These are phyloP conservation scores for Drosophila helvetica DNA, from an alignment of 2,888 invertebrate genomes.

Conservation along the genomic window DNA sequence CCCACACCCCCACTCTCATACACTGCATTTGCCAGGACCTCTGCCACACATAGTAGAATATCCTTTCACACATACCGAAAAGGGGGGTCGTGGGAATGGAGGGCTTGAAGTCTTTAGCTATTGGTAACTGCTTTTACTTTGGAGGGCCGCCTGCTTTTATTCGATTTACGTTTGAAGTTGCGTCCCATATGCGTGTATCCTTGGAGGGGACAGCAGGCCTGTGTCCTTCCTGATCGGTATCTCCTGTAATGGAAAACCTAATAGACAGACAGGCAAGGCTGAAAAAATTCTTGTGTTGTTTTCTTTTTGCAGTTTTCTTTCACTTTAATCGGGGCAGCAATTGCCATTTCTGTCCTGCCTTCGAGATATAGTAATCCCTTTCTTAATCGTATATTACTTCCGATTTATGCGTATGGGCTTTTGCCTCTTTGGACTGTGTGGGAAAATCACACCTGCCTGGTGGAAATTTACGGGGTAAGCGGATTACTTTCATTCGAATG, in stretches of 20 bases:
- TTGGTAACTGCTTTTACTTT: slow-evolving; percentile 74
- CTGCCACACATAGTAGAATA: neutral
- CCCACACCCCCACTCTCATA: slow-evolving; percentile 26
- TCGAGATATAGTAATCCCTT: slow-evolving; percentile 13
- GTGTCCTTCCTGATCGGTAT: slow-evolving; percentile 63
- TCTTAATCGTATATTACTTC: slow-evolving; percentile 27
- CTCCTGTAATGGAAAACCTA: slow-evolving; percentile 72
- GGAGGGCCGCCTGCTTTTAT: slow-evolving; percentile 61
- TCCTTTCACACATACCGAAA: slow-evolving; percentile 8
- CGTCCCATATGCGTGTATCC: slow-evolving; percentile 27
- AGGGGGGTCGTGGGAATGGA: slow-evolving; percentile 21
- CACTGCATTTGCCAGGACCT: slow-evolving; percentile 31
- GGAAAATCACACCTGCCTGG: slow-evolving; percentile 36
- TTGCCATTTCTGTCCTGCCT: slow-evolving; percentile 13
- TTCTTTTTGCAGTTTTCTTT: neutral
- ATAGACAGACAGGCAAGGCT: slow-evolving; percentile 56
- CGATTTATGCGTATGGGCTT: slow-evolving; percentile 12
- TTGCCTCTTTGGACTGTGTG: slow-evolving; percentile 24
- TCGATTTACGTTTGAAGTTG: slow-evolving; percentile 73
- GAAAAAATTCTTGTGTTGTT: slow-evolving; percentile 18
- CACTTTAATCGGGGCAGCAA: slow-evolving; percentile 36
- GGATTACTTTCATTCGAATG: slow-evolving; percentile 14
- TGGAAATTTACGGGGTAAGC: slow-evolving; percentile 21
- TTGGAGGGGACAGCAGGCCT: slow-evolving; percentile 31
- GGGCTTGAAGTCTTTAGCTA: slow-evolving; percentile 56